Evolutionary conservation across 2,888 invertebrate genomes (phyloP), one percentile per base, ranked within the genome.

Genomic region (Dryocosmus kuriphilus): DNA sequence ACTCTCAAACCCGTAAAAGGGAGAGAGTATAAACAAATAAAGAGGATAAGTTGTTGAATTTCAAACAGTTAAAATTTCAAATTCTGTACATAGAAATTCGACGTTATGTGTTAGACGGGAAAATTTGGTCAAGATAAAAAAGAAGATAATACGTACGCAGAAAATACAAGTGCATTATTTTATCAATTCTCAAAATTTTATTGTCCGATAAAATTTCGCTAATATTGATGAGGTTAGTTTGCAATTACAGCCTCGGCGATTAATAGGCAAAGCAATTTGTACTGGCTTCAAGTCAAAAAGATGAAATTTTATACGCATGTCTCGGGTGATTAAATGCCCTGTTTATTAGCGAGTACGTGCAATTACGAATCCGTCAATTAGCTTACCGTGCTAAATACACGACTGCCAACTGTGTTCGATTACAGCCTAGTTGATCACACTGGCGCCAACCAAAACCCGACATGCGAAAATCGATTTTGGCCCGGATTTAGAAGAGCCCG

Each of bases 271-370:
- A 77, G 77, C 74, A 76, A 81, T 81, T 79, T 77, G 67, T 75
- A 60, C 22, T 55, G 55, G 14, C 27, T 60, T 14, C 1, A 16
- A 16, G 16, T 41, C 16, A 60, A 60, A 60, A 60, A 60, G 22
- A 60, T 27, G 76, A 76, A 73, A 83, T 79, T 81, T 83, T 76
- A 77, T 76, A 73, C n/a, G 16, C 22, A 27, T 46, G 61, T 61
- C 60, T 76, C 55, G 75, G 63, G 65, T 82, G 81, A 82, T 82
- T 82, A 82, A 85, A 83, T 77, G 83, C 81, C 77, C 79, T 83
- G 80, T 84, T 84, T 85, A 86, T 85, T 84, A 85, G 79, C 79
- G 78, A 77, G 74, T 80, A 76, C 81, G 78, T 81, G 79, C 78
- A 80, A 77, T 80, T 77, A 71, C 75, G 79, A 80, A 82, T 78